Evolutionary conservation across 1,140 invertebrate species (phyloP), one percentile per base, ranked within the genome.

Genomic region (Homarus americanus): DNA sequence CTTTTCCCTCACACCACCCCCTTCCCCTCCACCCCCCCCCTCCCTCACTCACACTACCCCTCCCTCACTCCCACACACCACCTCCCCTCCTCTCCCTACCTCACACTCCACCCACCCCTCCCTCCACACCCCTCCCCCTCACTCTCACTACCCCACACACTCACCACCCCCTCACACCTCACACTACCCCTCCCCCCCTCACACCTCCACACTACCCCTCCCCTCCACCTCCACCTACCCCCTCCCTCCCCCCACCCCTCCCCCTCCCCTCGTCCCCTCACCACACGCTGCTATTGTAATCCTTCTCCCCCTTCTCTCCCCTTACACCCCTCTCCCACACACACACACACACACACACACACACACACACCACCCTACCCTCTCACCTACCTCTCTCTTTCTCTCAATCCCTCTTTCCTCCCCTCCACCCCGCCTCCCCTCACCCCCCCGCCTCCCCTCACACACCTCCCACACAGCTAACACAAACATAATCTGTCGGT

Each of bases 401-500:
- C n/a, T n/a, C n/a, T n/a, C n/a, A n/a, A n/a, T n/a, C n/a, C 40
- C 36, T 5, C 36, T 69, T 5, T 69, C 66, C 24, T 32, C 66
- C 4, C 32, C 66, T 24, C 66, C 20, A 15, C 44, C 44, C 5
- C 44, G 12, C 5, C 44, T 15, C 5, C 15, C 44, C 5, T 49
- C 44, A n/a, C n/a, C n/a, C 40, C 36, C 4, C 36, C 24, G 5
- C 24, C 66, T 5, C 20, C 66, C 4, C 32, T 24, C 66, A 5
- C 20, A 15, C 44, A 5, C 5, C 44, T 7, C 0, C 58, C 58
- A 20, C 24, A 17, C 15, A 20, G 15, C 58, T 4, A 75, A 75
- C 72, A 75, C 72, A 32, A 32, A 75, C 28, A 40, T 75, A 75
- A 75, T 75, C 72, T 75, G 72, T n/a, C 32, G 72, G 72, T 75